Evolutionary conservation across 2,888 invertebrate genomes (phyloP).

Genomic region (Rhimphoctona megacephalus): DNA sequence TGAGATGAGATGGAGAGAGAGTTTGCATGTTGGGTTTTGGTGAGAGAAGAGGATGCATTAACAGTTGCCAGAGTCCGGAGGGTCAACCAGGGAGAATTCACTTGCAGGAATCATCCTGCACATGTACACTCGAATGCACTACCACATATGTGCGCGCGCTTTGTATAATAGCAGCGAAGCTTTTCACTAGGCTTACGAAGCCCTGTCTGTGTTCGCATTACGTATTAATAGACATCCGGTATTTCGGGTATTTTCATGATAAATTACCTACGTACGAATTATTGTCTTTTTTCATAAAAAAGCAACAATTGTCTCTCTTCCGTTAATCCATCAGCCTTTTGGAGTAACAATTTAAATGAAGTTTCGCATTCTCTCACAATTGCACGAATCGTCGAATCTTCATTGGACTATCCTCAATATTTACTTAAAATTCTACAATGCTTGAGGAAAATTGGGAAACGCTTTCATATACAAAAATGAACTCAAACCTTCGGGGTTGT

Average conservation of each 20-base stretch:
- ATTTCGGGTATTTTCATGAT: conserved; percentile 77
- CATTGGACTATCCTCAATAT: background rate
- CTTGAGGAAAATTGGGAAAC: background rate
- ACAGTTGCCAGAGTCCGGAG: conserved; percentile 51
- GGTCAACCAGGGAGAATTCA: conserved; percentile 45
- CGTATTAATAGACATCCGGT: conserved; percentile 82
- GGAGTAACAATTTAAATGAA: background rate
- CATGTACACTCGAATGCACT: conserved; percentile 29
- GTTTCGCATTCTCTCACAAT: background rate
- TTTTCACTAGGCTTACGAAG: conserved; percentile 38
- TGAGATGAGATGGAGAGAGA: conserved; percentile 36
- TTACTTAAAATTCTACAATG: background rate
- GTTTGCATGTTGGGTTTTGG: conserved; percentile 22
- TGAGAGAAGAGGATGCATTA: conserved; percentile 51
- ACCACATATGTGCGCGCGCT: conserved; percentile 11
- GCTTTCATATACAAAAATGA: background rate
- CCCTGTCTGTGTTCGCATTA: conserved; percentile 59
- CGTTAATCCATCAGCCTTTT: background rate
- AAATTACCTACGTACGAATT: conserved; percentile 71
- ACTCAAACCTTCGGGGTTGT: background rate
- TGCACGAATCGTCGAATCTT: background rate
- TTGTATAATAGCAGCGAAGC: background rate
- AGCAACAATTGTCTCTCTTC: background rate
- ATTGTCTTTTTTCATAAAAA: background rate
- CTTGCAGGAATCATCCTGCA: conserved; percentile 27